Base-by-base conservation (phyloP, 2,113 vertebrate species). In the Illadopsis cleaveri region DNA sequence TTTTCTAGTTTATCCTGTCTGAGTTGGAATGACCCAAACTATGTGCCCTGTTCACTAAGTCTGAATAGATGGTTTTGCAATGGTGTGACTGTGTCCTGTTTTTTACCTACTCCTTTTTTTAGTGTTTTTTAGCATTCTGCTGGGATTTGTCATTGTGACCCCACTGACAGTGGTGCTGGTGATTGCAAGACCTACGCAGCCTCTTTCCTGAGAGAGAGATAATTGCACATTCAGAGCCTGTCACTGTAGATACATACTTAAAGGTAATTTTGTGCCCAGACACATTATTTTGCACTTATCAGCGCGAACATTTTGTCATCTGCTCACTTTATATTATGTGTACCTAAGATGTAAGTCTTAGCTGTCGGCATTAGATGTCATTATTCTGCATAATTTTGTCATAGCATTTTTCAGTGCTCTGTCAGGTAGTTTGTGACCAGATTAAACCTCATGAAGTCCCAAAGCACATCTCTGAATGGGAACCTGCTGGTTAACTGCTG, bases 291-390 rank as follows among this genome's bases (percentile, higher is more conserved):
- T 89, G 31, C 68, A 70, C 28, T 91, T 94, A 57, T 16, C 58
- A 81, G 37, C 28, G 35, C 42, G 86, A 95, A 62, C 20, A 57
- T 87, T 96, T 89, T 94, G 78, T 91, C 78, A 69, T 61, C 75
- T 80, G 14, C 40, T 89, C 33, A 25, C 37, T 89, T 86, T 58
- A 60, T 62, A n/a, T 40, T 82, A 38, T 15, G 19, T 56, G 37
- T 88, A 69, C 19, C 40, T 61, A 60, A 87, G 69, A 89, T 23
- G 22, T 40, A 48, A 82, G 28, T 79, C 81, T 68, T 51, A 40
- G 14, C 53, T 80, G 62, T 72, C 71, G 35, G 10, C 58, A 65
- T 85, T 48, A 72, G 11, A 51, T 42, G 72, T 42, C 45, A 60
- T 87, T 76, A 54, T 65, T 82, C 42, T 45, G 79, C 81, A 30